Evolutionary conservation across 2,797 vertebrate genomes (phyloP).

Genomic region (Xyrichtys novacula): DNA sequence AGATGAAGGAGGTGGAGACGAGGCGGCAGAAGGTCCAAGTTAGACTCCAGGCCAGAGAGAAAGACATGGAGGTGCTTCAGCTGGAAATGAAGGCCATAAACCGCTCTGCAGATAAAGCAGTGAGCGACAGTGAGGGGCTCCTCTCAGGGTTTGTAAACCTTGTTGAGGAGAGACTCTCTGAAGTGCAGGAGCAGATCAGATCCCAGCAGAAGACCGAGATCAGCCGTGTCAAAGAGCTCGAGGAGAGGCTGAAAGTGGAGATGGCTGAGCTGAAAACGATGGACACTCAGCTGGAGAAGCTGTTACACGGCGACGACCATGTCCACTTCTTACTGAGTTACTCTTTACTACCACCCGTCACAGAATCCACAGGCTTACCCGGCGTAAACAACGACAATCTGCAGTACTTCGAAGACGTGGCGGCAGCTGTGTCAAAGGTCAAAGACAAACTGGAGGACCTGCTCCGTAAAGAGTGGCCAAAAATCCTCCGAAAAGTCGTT

Average conservation of each 20-base stretch:
- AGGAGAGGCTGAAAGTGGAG: constrained; percentile 14
- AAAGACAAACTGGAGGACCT: neutral
- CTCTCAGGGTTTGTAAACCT: neutral
- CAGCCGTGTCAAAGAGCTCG: neutral
- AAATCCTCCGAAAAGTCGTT: constrained; percentile 3
- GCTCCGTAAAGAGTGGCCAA: constrained; percentile 6
- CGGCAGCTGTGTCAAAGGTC: neutral
- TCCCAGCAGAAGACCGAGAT: constrained; percentile 12
- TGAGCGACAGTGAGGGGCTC: neutral
- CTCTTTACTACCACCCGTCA: neutral
- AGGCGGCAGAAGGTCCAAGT: neutral
- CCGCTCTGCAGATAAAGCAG: constrained; percentile 21
- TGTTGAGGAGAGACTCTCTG: constrained; percentile 10
- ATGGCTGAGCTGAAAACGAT: neutral
- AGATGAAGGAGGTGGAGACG: neutral
- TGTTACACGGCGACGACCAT: constrained; percentile 20
- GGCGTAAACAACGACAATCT: neutral
- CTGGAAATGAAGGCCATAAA: constrained; percentile 16
- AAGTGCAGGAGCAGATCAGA: constrained; percentile 28
- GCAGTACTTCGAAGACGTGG: constrained; percentile 10
- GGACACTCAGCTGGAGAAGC: constrained; percentile 10
- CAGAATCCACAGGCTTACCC: neutral
- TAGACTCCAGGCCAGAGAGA: constrained; percentile 3
- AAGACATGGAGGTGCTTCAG: constrained; percentile 12
- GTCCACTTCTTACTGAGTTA: constrained; percentile 4